Evolutionary conservation across 2,797 vertebrate species (phyloP).

Genomic region (Rhinella marina): DNA sequence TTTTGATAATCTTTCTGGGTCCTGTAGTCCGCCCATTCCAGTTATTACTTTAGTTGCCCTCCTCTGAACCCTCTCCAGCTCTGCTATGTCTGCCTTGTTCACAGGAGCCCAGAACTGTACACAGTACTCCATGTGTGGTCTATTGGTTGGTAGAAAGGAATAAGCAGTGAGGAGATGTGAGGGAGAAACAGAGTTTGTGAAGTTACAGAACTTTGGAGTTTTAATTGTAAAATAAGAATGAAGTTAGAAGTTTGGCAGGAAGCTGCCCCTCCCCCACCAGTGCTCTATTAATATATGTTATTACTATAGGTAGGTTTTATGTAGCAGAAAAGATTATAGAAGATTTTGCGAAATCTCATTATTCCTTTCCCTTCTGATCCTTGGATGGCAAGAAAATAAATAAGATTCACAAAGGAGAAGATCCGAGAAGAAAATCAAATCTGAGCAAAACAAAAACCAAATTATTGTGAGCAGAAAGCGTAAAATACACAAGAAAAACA

Average conservation of each 20-base stretch:
- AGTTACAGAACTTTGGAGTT: neutral
- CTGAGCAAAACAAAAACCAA: conserved; percentile 14
- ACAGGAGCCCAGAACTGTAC: no score
- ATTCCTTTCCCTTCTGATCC: conserved; percentile 15
- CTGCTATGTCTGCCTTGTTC: no score
- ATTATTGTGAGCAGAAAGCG: conserved; percentile 32
- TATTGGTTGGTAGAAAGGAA: no score
- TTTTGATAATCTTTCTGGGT: no score
- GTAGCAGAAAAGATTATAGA: neutral
- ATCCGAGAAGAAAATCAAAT: conserved; percentile 23
- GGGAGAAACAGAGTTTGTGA: neutral
- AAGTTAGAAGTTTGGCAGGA: neutral
- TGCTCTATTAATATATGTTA: neutral
- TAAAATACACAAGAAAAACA: neutral
- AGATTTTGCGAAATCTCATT: conserved; percentile 34
- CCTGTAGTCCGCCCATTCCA: no score
- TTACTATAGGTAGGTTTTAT: neutral
- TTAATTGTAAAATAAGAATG: neutral
- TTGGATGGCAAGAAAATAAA: conserved; percentile 36
- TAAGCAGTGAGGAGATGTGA: no score
- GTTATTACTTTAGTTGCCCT: no score
- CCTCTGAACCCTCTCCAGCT: no score
- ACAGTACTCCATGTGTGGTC: no score
- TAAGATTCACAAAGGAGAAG: conserved; percentile 18
- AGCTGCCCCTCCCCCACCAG: neutral